Percentiles rank a stretch among this genome's conserved stretches.
These are phyloP conservation scores for Neodontobutis hainanensis DNA, from an alignment of 2,113 vertebrate genomes.

Conservation along the genomic window DNA sequence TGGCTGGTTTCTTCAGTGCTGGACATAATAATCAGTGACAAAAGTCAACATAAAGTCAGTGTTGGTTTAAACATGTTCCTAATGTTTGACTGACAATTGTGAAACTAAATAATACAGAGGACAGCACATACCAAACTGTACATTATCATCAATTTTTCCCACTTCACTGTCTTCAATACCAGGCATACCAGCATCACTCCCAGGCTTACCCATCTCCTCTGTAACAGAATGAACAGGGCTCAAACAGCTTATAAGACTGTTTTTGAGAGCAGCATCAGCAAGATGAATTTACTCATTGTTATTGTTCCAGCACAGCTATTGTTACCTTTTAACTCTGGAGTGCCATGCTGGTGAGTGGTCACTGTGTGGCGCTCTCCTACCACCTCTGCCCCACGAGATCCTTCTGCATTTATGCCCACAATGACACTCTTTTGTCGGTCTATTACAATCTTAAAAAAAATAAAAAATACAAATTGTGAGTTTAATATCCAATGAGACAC, in stretches of 20 bases:
- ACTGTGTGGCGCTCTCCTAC: slow-evolving; percentile 71
- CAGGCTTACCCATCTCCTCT: slow-evolving; percentile 86
- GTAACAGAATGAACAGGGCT: slow-evolving; percentile 32
- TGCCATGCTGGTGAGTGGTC: slow-evolving; percentile 56
- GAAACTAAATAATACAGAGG: no score
- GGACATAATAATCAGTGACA: neutral
- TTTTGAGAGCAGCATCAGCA: neutral
- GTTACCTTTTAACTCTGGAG: slow-evolving; percentile 75
- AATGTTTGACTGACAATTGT: no score
- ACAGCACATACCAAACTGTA: slow-evolving; percentile 82
- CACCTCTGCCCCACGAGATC: slow-evolving; percentile 35
- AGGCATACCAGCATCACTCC: slow-evolving; percentile 96
- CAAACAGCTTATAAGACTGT: neutral
- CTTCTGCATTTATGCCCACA: slow-evolving; percentile 34
- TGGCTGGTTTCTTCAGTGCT: slow-evolving; percentile 80
- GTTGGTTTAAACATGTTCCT: neutral
- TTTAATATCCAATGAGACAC: neutral
- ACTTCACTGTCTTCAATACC: slow-evolving; percentile 96
- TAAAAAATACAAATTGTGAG: neutral
- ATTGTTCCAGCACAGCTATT: neutral
- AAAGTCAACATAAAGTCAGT: neutral
- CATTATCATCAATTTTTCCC: slow-evolving; percentile 85
- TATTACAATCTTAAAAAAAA: slow-evolving; percentile 51
- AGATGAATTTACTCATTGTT: neutral
- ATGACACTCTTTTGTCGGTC: slow-evolving; percentile 39